Conservation (phyloP, 2,797 vertebrate genomes). For the Semaprochilodus insignis region DNA sequence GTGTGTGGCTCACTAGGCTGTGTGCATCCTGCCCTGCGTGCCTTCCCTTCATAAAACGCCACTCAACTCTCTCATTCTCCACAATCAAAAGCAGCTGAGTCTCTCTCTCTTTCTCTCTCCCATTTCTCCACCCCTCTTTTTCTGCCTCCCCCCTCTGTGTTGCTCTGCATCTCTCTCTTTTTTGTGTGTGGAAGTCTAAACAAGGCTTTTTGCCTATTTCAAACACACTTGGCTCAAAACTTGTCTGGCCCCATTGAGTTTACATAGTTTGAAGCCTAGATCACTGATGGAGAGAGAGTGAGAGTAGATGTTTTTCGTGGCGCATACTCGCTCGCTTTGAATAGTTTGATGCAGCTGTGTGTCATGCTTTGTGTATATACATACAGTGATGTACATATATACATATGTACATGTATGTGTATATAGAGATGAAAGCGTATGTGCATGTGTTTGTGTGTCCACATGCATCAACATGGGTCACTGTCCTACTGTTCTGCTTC, state of each 20-base stretch:
- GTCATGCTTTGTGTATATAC: neutral
- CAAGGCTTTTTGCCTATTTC: constrained; percentile 1
- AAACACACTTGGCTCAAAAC: constrained; percentile 21
- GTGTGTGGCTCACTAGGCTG: constrained; percentile 41
- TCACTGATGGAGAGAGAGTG: constrained; percentile 21
- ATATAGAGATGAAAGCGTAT: too few relatives aligned
- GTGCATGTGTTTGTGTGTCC: neutral
- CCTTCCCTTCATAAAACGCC: constrained; percentile 77
- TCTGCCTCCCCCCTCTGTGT: neutral
- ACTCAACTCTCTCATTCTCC: constrained; percentile 70
- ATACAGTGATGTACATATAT: too few relatives aligned
- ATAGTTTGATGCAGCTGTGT: neutral
- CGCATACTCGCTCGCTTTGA: neutral
- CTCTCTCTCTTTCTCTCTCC: neutral
- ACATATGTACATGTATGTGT: too few relatives aligned
- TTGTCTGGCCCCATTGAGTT: neutral
- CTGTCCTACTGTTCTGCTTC: constrained; percentile 1
- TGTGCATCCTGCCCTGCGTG: constrained; percentile 67
- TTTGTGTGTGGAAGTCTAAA: constrained; percentile 35
- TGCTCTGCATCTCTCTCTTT: neutral
- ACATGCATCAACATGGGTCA: constrained; percentile 1
- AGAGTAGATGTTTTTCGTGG: neutral
- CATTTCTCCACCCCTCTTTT: neutral
- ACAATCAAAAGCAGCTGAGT: constrained; percentile 50
- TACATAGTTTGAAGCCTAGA: constrained; percentile 7